Conservation (phyloP, 2,888 invertebrate species). For the Aquatica leii region DNA sequence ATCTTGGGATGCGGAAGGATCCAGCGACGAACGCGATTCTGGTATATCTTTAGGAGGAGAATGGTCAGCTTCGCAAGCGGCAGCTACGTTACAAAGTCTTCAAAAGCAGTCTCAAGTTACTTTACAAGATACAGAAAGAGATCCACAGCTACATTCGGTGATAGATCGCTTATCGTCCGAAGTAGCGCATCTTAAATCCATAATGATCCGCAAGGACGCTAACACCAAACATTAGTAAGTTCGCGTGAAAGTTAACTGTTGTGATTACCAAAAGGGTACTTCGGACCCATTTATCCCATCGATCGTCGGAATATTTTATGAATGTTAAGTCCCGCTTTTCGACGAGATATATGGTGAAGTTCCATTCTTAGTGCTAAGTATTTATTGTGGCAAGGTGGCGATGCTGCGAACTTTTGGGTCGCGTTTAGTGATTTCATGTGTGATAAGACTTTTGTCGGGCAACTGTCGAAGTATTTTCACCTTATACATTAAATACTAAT, state of each 20-base stretch:
- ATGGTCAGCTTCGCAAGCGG: slow-evolving; percentile 62
- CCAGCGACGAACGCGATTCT: slow-evolving; percentile 89
- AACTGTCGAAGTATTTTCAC: slow-evolving; percentile 20
- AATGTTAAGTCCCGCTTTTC: slow-evolving; percentile 27
- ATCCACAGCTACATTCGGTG: slow-evolving; percentile 79
- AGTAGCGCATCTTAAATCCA: slow-evolving; percentile 87
- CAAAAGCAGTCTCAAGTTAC: slow-evolving; percentile 58
- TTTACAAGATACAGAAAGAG: slow-evolving; percentile 49
- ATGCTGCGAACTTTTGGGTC: slow-evolving; percentile 13
- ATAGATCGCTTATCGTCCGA: slow-evolving; percentile 89
- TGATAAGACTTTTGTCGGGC: slow-evolving; percentile 17
- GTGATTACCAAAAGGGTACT: slow-evolving; percentile 37
- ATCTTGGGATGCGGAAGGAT: slow-evolving; percentile 89
- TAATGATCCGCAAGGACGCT: slow-evolving; percentile 71
- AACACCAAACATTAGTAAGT: slow-evolving; percentile 36
- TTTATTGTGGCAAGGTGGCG: slow-evolving; percentile 39
- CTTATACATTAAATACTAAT: slow-evolving; percentile 23
- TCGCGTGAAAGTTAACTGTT: slow-evolving; percentile 20
- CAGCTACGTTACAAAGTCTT: slow-evolving; percentile 56
- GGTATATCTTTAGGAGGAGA: slow-evolving; percentile 85
- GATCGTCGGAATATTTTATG: slow-evolving; percentile 28
- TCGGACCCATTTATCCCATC: slow-evolving; percentile 25
- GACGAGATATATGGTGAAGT: slow-evolving; percentile 26
- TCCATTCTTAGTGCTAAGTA: slow-evolving; percentile 44
- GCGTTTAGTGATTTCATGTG: too few relatives aligned